Evolutionary conservation across 1,140 invertebrate genomes (phyloP).

Genomic region (Zaprionus ghesquierei): DNA sequence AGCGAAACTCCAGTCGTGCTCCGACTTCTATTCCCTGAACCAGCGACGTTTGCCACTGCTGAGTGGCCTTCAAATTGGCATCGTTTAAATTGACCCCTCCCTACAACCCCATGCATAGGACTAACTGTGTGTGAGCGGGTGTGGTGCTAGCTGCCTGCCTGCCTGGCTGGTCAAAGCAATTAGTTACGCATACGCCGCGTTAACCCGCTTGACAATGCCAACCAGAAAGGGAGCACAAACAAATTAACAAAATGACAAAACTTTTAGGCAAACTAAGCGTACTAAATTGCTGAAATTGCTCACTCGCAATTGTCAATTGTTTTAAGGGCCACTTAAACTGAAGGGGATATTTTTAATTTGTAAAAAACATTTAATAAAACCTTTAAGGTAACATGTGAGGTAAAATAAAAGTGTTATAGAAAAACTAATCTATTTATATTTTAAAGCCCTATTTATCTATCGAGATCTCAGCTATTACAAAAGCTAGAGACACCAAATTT

Average conservation of each 20-base stretch:
- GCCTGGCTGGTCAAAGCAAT: conserved; percentile 49
- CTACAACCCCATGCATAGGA: conserved; percentile 1
- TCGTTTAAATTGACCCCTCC: conserved; percentile 43
- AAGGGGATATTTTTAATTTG: not conserved
- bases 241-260: conserved; percentile 42
- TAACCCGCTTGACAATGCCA: conserved; percentile 30
- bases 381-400: too few species aligned
- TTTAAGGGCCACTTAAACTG: not conserved
- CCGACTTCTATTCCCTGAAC: too few species aligned
- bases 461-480: too few species aligned
- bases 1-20: conserved; percentile 16
- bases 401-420: too few species aligned
- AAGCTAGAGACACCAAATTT: too few species aligned
- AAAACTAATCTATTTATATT: too few species aligned
- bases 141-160: conserved; percentile 19
- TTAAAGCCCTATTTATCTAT: too few species aligned
- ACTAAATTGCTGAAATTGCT: conserved; percentile 13
- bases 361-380: not conserved
- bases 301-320: conserved; percentile 16
- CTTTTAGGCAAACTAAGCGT: conserved; percentile 34
- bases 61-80: conserved; percentile 52
- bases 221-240: conserved; percentile 14
- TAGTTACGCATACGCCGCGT: conserved; percentile 51
- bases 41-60: conserved; percentile 22
- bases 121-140: not conserved